Conservation (phyloP, 2,113 vertebrate genomes). For the Sebastes schlegelii region DNA sequence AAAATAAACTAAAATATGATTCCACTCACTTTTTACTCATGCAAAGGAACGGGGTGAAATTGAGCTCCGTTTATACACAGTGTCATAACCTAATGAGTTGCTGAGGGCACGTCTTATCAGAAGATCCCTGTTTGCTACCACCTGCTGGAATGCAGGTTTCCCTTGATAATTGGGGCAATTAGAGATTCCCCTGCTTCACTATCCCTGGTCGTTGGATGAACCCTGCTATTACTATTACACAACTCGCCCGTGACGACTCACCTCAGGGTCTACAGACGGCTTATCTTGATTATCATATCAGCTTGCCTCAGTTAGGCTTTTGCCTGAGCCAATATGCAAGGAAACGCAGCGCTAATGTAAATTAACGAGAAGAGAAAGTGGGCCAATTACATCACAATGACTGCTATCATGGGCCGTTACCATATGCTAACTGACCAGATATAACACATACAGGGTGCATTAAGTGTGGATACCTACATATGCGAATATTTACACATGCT, state of each 20-base stretch:
- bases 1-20: neutral
- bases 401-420: slow-evolving; percentile 52
- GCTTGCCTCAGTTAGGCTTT: slow-evolving; percentile 62
- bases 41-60: neutral
- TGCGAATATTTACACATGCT: slow-evolving; percentile 13
- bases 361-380: slow-evolving; percentile 69
- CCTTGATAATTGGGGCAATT: slow-evolving; percentile 79
- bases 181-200: slow-evolving; percentile 72
- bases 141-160: slow-evolving; percentile 73
- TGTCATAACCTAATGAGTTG: slow-evolving; percentile 37
- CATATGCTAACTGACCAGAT: slow-evolving; percentile 26
- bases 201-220: slow-evolving; percentile 61
- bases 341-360: slow-evolving; percentile 68
- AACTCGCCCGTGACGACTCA: slow-evolving; percentile 57
- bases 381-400: slow-evolving; percentile 62
- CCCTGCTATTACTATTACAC: slow-evolving; percentile 72
- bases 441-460: neutral
- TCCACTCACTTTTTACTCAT: neutral
- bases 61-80: slow-evolving; percentile 27
- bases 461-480: neutral
- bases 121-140: slow-evolving; percentile 37
- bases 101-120: slow-evolving; percentile 49
- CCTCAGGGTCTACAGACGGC: slow-evolving; percentile 63
- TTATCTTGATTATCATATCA: slow-evolving; percentile 80
- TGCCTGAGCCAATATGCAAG: slow-evolving; percentile 49